These are phyloP conservation scores for Ashinkailepas kermadecensis DNA, from an alignment of 2,888 invertebrate species.

Conservation along the genomic window DNA sequence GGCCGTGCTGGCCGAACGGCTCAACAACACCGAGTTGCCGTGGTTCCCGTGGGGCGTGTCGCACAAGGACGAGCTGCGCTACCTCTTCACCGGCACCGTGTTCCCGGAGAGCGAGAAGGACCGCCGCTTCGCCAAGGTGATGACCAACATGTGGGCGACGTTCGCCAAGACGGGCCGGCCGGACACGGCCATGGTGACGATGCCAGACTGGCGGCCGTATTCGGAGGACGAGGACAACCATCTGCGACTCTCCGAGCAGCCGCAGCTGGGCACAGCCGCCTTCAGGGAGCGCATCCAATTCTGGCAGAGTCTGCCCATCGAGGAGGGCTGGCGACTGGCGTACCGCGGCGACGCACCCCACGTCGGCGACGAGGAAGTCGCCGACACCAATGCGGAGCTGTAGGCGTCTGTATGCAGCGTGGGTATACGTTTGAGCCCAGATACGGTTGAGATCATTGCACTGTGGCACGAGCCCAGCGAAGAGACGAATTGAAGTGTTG, in stretches of 20 bases:
- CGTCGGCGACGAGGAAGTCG: neutral
- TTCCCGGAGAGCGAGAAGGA: neutral
- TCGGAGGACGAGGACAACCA: neutral
- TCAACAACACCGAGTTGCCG: constrained; percentile 16
- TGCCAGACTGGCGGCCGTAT: constrained; percentile 6
- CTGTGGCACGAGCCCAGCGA: no score
- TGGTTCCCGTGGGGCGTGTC: neutral
- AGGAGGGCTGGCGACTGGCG: neutral
- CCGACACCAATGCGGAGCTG: neutral
- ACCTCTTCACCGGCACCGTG: constrained; percentile 3
- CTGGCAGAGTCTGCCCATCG: constrained; percentile 21
- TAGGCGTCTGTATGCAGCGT: neutral
- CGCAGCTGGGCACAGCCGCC: neutral
- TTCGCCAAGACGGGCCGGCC: neutral
- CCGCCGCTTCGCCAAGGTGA: neutral
- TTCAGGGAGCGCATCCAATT: neutral
- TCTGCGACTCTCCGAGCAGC: neutral
- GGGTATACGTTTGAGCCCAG: no score
- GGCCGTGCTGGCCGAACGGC: neutral
- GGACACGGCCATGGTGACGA: neutral
- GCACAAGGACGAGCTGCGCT: constrained; percentile 23
- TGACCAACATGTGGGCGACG: constrained; percentile 17
- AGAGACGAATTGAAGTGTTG: no score
- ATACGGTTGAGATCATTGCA: no score
- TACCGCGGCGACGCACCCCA: neutral